Base-by-base conservation (phyloP, 2,113 vertebrate species). In the Benitochromis conjunctus region DNA sequence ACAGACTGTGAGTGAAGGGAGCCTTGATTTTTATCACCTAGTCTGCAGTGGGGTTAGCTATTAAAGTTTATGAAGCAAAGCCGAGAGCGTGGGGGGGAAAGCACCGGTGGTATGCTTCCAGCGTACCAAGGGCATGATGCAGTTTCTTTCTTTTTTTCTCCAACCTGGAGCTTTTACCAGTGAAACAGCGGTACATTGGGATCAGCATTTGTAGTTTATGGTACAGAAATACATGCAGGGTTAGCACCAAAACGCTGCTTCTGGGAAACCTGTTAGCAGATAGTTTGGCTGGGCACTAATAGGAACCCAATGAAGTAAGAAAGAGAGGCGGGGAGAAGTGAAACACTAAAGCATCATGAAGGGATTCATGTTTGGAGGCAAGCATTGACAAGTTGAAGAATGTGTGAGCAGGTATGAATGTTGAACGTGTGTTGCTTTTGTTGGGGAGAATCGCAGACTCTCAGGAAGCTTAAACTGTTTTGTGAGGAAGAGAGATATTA, bases 311-410 rank as follows among this genome's bases (percentile, higher is more conserved):
- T 82, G 53, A 83, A 82, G 34, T 80, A 54, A 81, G 80, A 21
- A 80, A 51, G 6, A 58, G 36, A 77, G 66, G 51, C 29, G 80
- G 60, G 19, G 26, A 83, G 38, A 78, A 48, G 54, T 56, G n/a
- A 77, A 58, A 60, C 26, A 54, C 6, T 26, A 90, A 48, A 62
- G 16, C 34, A 54, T 56, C 34, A 80, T 71, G 64, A 69, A 64
- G 46, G 81, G 71, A 58, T 87, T 89, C 51, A 46, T 80, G 82
- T 82, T 86, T 76, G 18, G 16, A 79, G 85, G 74, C 95, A 90
- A 83, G 95, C 92, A 89, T 79, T 89, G 91, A 93, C 96, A 94
- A 69, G 95, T 87, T 84, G 80, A 92, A 92, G 94, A 95, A 96
- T 95, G 95, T 89, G 58, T 38, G 34, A 87, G 91, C 58, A 85